A percentile compares a stretch with the other conserved stretches of the same genome.
Evolutionary conservation across 2,888 invertebrate species (phyloP).

Genomic region (Tenthredo distinguenda): DNA sequence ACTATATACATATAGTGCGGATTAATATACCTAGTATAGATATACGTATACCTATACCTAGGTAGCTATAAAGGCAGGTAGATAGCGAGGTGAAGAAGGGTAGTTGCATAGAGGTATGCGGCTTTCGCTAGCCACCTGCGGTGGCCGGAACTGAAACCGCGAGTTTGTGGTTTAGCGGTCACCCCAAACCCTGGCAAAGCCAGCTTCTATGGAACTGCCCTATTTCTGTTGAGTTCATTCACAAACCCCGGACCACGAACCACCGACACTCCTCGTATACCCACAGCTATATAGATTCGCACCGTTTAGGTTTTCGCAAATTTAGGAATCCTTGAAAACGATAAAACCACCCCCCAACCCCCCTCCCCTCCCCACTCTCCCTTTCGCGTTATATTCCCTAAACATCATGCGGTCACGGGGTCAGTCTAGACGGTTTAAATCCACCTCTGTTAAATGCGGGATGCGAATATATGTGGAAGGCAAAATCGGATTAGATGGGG

Average conservation of each 20-base stretch:
- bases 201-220: slow-evolving; percentile 55
- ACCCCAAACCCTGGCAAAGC: slow-evolving; percentile 74
- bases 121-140: slow-evolving; percentile 49
- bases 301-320: neutral
- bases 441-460: neutral
- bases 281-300: neutral
- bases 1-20: neutral
- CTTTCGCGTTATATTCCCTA: neutral
- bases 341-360: neutral
- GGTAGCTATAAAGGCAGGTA: neutral
- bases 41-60: neutral
- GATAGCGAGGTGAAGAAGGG: slow-evolving; percentile 24
- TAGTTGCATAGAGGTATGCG: slow-evolving; percentile 48
- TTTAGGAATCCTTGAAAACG: neutral
- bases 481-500: neutral
- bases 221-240: slow-evolving; percentile 46
- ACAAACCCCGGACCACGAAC: neutral
- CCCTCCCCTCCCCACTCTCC: neutral
- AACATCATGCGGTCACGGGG: neutral
- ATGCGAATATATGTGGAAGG: neutral
- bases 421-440: slow-evolving; percentile 9
- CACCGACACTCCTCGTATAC: neutral
- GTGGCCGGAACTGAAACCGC: slow-evolving; percentile 58
- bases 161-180: slow-evolving; percentile 75
- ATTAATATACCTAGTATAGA: neutral